Evolutionary conservation across 2,888 invertebrate species (phyloP), one percentile per base, ranked within the genome.

Genomic region (Phragmatobia fuliginosa): DNA sequence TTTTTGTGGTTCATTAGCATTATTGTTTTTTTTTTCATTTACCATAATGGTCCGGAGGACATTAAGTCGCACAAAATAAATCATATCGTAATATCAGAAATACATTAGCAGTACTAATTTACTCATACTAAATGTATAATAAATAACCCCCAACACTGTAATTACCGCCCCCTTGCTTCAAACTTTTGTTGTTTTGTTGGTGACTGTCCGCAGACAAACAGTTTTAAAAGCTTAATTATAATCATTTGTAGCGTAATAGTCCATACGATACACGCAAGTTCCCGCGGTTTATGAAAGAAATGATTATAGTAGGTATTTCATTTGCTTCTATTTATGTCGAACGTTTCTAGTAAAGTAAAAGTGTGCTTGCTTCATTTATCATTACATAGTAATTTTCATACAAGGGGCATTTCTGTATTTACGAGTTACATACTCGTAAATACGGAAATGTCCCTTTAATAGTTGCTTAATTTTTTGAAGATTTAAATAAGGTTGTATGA

Each of bases 201-300:
- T 49, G 52, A 64, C 63, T 52, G 52, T 64, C 25, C 52, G 33
- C 56, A 33, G 33, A 52, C 64, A 33, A 33, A 64, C 64, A 56
- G 56, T 56, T 62, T 28, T 62, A 41, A 62, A 62, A 62, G 41
- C 62, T 62, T 31, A 41, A 62, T 62, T n/a, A 60, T 31, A 41
- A 62, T 62, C 14, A 60, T 60, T 60, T 33, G 56, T 56, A 14
- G 28, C 56, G 56, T 56, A 28, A 25, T 56, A 56, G 28, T 56
- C n/a, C n/a, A n/a, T n/a, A 25, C 14, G 16, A 28, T 28, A 56
- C 56, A 56, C 56, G 56, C 56, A 28, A 67, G 69, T 73, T 75
- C 31, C 60, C 52, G 59, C 69, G 49, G 41, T 14, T 14, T 16
- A 56, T 56, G 6, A 16, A 56, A 56, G 56, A 28, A 28, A 16